Conservation (phyloP, 2,888 invertebrate species). For the Cerastoderma edule region DNA sequence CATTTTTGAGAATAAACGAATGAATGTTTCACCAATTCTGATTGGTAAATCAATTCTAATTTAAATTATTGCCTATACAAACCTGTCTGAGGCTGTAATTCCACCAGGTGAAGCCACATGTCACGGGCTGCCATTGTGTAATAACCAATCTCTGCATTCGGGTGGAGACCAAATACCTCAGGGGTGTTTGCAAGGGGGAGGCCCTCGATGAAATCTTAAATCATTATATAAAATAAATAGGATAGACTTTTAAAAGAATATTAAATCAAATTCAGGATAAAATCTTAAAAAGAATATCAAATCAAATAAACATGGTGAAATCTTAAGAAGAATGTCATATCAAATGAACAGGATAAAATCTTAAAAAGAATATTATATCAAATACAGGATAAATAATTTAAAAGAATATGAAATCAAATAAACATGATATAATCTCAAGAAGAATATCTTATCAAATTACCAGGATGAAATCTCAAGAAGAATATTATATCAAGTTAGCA, state of each 20-base stretch:
- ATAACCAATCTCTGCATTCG: constrained; percentile 98
- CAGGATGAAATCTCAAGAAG: neutral
- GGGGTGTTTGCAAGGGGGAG: constrained; percentile 94
- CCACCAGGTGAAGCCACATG: constrained; percentile 94
- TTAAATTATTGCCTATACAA: constrained; percentile 72
- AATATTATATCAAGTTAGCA: neutral
- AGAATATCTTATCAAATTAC: neutral
- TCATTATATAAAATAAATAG: neutral
- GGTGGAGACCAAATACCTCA: constrained; percentile 95
- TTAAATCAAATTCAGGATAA: neutral
- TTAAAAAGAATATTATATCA: neutral
- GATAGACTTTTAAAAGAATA: neutral
- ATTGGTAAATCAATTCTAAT: no score
- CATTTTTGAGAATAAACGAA: no score
- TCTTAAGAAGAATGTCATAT: neutral
- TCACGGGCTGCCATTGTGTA: constrained; percentile 93
- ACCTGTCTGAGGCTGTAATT: constrained; percentile 96
- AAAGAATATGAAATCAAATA: neutral
- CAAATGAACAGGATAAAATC: neutral
- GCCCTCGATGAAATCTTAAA: neutral
- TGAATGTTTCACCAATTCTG: no score
- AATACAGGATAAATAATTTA: neutral
- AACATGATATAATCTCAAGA: neutral
- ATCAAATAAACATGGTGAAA: neutral
- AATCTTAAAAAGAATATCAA: neutral